Evolutionary conservation across 1,140 invertebrate species (phyloP).

Genomic region (Protaetia brevitarsis): DNA sequence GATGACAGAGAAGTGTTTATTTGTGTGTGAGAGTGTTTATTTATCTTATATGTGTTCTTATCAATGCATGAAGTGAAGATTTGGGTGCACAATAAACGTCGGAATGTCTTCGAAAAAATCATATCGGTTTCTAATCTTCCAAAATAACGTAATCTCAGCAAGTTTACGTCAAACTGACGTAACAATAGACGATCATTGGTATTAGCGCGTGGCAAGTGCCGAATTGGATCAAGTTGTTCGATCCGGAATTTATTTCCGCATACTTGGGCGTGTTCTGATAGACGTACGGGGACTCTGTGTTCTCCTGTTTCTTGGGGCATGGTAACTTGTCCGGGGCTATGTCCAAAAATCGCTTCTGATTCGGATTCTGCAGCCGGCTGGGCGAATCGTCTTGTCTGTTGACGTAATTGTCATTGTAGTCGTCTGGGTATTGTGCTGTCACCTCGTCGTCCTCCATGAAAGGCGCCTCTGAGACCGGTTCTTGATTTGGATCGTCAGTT

Average conservation of each 20-base stretch:
- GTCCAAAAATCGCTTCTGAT: not conserved
- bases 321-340: conserved; percentile 1
- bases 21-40: too few relatives aligned
- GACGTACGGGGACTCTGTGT: not conserved
- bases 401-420: conserved; percentile 1
- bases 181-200: not conserved
- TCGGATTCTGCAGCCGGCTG: not conserved
- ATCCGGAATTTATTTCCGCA: conserved; percentile 20
- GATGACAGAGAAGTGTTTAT: not conserved
- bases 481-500: not conserved
- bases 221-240: not conserved
- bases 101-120: too few relatives aligned
- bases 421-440: not conserved
- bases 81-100: not conserved
- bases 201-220: not conserved
- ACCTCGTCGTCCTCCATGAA: not conserved
- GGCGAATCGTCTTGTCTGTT: conserved; percentile 1
- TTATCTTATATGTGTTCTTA: not conserved
- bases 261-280: conserved; percentile 12
- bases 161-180: not conserved
- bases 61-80: too few relatives aligned
- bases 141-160: too few relatives aligned
- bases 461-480: not conserved
- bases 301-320: conserved; percentile 1
- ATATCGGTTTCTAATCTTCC: too few relatives aligned